A percentile compares a stretch with the other conserved stretches of the same genome.
phyloP scores from a whole-genome alignment of 1,140 invertebrate genomes.

The Atta colombica region DNA sequence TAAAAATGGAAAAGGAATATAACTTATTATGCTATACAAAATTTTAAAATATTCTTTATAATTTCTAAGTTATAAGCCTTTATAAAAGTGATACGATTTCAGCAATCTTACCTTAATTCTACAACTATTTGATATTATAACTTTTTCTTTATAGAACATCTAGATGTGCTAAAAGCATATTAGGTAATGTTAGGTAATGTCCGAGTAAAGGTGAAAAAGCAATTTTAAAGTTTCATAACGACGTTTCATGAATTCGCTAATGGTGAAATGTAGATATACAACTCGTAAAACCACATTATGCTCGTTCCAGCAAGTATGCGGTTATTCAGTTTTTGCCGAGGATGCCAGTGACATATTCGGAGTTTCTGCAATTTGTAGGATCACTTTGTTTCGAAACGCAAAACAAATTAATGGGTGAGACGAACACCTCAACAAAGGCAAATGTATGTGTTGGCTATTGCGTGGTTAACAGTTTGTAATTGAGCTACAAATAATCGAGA shows the following conservation, averaged over 20 bases:
- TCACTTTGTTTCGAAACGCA: conserved; percentile 28
- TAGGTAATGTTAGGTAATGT: background rate
- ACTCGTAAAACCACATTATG: background rate
- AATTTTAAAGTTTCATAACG: background rate
- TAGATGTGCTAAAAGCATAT: background rate
- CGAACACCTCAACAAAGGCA: background rate
- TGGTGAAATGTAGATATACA: background rate
- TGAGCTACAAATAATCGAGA: conserved; percentile 27
- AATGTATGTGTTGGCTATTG: background rate
- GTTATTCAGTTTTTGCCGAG: conserved; percentile 21
- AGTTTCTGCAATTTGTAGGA: conserved; percentile 34
- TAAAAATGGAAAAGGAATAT: too few relatives aligned
- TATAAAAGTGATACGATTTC: too few relatives aligned
- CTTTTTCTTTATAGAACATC: background rate
- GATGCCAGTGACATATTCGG: background rate
- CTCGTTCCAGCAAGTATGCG: background rate
- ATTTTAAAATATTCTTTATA: too few relatives aligned
- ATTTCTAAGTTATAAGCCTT: too few relatives aligned
- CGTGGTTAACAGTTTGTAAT: background rate
- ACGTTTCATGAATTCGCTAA: conserved; percentile 12
- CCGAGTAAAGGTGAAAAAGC: background rate
- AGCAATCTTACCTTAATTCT: background rate
- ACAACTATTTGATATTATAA: background rate
- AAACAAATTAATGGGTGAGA: background rate
- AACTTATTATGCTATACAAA: too few relatives aligned